Conservation (phyloP, 2,888 invertebrate species). For the Crioceris asparagi region DNA sequence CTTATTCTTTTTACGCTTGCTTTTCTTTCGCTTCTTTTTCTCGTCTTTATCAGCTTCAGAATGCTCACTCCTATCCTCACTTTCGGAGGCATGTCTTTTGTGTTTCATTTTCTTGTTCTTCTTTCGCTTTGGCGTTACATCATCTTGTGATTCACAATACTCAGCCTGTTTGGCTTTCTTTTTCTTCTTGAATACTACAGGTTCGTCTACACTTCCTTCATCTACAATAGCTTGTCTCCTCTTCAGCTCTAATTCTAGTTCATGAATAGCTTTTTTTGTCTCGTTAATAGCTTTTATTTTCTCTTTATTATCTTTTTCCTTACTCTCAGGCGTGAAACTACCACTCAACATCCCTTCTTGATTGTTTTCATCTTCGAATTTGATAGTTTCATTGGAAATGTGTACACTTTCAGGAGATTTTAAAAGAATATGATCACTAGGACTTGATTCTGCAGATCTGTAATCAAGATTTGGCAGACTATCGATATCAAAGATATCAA, state of each 20-base stretch:
- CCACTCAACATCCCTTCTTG: background rate
- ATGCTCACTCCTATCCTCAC: slow-evolving; percentile 4
- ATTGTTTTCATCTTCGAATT: background rate
- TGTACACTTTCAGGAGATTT: slow-evolving; percentile 1
- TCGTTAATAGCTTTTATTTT: slow-evolving; percentile 6
- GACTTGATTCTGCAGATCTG: background rate
- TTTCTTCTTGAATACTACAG: slow-evolving; percentile 2
- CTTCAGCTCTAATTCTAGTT: slow-evolving; percentile 10
- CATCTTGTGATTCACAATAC: slow-evolving; percentile 1
- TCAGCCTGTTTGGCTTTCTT: slow-evolving; percentile 4
- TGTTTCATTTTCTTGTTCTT: slow-evolving; percentile 10
- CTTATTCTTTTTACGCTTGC: slow-evolving; percentile 8
- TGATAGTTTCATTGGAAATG: background rate
- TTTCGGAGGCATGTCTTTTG: slow-evolving; percentile 9
- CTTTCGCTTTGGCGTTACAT: background rate
- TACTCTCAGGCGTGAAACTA: slow-evolving; percentile 5
- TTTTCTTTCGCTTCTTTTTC: slow-evolving; percentile 8
- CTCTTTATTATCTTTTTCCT: slow-evolving; percentile 1
- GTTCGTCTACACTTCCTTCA: background rate
- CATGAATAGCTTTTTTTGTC: slow-evolving; percentile 9
- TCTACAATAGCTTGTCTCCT: slow-evolving; percentile 2
- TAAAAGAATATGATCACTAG: background rate
- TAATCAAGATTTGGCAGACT: too few relatives aligned
- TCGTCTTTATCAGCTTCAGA: slow-evolving; percentile 6
- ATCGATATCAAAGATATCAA: too few relatives aligned